A percentile compares a stretch with the other conserved stretches of the same genome.
These are phyloP conservation scores for Arion vulgaris DNA, from an alignment of 1,140 invertebrate genomes.

Conservation along the genomic window DNA sequence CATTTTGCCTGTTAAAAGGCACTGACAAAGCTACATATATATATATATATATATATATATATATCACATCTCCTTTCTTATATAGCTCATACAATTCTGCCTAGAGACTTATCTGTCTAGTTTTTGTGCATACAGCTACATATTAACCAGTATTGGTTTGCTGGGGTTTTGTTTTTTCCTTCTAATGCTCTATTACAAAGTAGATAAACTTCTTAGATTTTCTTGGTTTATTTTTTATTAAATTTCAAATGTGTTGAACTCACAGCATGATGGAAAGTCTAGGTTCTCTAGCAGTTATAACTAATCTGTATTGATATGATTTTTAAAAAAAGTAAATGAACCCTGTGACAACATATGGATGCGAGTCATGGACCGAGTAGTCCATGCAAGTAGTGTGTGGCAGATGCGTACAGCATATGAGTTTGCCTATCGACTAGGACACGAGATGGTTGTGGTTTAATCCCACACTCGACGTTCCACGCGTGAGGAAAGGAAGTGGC, in stretches of 20 bases:
- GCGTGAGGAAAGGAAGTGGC: too few relatives aligned
- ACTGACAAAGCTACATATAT: not conserved
- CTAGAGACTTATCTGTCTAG: not conserved
- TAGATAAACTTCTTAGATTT: not conserved
- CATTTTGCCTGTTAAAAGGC: not conserved
- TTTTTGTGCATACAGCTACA: not conserved
- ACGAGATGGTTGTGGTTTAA: too few relatives aligned
- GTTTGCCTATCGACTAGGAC: too few relatives aligned
- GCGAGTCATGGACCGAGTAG: too few relatives aligned
- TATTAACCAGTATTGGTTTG: not conserved
- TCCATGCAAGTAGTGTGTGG: not conserved
- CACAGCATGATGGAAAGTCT: not conserved
- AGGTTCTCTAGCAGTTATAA: not conserved
- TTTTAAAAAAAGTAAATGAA: too few relatives aligned
- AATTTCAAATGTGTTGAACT: not conserved
- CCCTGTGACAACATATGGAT: too few relatives aligned
- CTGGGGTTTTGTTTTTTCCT: constrained; percentile 4
- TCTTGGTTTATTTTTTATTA: not conserved
- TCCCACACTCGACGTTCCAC: too few relatives aligned
- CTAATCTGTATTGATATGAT: too few relatives aligned
- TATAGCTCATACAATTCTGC: not conserved
- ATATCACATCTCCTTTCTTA: not conserved
- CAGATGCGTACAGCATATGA: not conserved
- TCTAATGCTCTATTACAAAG: too few relatives aligned
- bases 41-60: too few relatives aligned